Conservation (phyloP, 2,888 invertebrate genomes). For the Kuschelorhynchus macadamiae region DNA sequence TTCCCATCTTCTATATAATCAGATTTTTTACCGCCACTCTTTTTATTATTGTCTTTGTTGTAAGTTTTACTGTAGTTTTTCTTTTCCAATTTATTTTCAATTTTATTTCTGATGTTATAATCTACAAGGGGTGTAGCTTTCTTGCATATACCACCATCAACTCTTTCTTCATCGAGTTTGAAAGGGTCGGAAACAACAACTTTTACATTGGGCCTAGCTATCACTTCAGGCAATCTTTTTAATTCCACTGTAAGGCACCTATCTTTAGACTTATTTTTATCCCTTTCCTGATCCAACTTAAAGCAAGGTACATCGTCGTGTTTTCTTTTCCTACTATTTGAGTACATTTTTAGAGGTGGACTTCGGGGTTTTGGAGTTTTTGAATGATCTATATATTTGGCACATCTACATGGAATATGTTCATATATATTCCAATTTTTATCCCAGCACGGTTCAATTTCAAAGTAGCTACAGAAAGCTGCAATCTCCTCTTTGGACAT, state of each 20-base stretch:
- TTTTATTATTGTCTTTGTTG: neutral
- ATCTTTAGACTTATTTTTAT: neutral
- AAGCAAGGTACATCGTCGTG: conserved; percentile 45
- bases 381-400: neutral
- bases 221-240: conserved; percentile 20
- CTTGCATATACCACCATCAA: conserved; percentile 3
- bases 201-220: conserved; percentile 11
- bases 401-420: no score
- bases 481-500: no score
- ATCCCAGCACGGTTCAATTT: no score
- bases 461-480: no score
- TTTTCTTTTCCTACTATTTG: conserved; percentile 34
- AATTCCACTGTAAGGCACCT: conserved; percentile 11
- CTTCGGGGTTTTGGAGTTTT: neutral
- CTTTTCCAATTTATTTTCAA: conserved; percentile 5
- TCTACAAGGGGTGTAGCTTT: conserved; percentile 18
- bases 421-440: no score
- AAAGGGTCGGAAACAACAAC: conserved; percentile 12
- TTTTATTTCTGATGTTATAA: conserved; percentile 17
- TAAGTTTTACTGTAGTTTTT: conserved; percentile 1
- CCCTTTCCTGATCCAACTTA: conserved; percentile 42
- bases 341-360: conserved; percentile 39
- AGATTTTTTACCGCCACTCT: neutral
- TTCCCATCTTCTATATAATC: neutral
- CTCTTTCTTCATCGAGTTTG: conserved; percentile 5